phyloP scores from a whole-genome alignment of 2,797 vertebrate species.

The Tapirus indicus region DNA sequence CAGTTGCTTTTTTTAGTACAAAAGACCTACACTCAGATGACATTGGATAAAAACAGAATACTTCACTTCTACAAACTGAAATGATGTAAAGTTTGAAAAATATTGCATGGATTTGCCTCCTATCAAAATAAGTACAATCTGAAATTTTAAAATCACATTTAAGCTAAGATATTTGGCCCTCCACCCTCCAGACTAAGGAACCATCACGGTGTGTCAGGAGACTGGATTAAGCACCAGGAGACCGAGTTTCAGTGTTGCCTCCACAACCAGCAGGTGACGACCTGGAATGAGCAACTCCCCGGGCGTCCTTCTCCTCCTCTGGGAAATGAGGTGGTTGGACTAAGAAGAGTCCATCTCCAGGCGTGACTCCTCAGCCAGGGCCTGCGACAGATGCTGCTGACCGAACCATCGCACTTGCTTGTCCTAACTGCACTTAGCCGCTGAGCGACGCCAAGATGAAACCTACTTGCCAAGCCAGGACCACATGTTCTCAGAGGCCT shows the following conservation, averaged over 20 bases:
- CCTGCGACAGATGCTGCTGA: accelerated
- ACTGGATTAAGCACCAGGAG: background rate
- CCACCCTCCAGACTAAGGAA: background rate
- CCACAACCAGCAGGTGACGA: accelerated
- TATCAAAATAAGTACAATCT: too few relatives aligned
- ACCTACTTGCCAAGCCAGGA: accelerated
- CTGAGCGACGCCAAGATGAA: accelerated
- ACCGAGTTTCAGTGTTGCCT: background rate
- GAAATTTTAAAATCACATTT: background rate
- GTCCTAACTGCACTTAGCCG: accelerated
- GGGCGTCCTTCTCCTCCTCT: accelerated
- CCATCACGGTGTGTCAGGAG: background rate
- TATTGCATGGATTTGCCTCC: accelerated
- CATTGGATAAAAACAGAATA: background rate
- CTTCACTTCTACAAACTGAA: too few relatives aligned
- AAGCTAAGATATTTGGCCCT: background rate
- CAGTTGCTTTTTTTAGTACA: background rate
- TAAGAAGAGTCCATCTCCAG: accelerated
- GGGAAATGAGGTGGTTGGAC: accelerated
- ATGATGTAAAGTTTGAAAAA: accelerated
- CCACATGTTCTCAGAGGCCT: background rate
- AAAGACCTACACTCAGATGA: accelerated
- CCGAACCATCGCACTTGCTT: accelerated
- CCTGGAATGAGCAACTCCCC: background rate
- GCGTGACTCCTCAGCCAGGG: accelerated